A percentile compares a stretch with the other conserved stretches of the same genome.
These are phyloP conservation scores for Drosophila anceps DNA, from an alignment of 2,888 invertebrate genomes.

Conservation along the genomic window DNA sequence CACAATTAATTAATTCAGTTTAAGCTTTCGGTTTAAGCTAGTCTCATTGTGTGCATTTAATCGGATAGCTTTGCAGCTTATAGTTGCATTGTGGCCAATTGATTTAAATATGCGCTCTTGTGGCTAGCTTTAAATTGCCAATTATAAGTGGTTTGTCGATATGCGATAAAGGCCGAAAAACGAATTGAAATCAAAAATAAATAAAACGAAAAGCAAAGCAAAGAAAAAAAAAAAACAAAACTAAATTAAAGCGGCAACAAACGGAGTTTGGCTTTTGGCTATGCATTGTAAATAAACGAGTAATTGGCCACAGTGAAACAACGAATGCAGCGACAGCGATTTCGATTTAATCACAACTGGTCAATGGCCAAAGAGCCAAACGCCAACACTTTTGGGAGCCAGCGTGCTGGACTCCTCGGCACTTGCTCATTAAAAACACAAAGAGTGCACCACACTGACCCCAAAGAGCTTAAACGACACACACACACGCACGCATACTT, in stretches of 20 bases:
- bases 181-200: conserved; percentile 28
- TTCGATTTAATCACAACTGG: conserved; percentile 72
- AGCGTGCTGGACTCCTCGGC: conserved; percentile 23
- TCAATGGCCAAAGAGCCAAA: conserved; percentile 65
- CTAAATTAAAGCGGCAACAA: conserved; percentile 55
- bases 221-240: too few relatives aligned
- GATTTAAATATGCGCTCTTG: conserved; percentile 68
- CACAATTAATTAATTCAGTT: background rate
- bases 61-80: conserved; percentile 33
- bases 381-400: conserved; percentile 70
- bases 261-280: conserved; percentile 51
- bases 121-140: conserved; percentile 72
- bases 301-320: conserved; percentile 66
- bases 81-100: conserved; percentile 50
- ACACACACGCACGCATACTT: conserved; percentile 7
- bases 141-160: conserved; percentile 70
- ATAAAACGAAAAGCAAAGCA: conserved; percentile 32
- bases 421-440: conserved; percentile 75
- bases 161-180: conserved; percentile 53
- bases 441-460: conserved; percentile 74
- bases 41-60: conserved; percentile 36
- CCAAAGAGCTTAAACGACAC: conserved; percentile 67
- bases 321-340: conserved; percentile 32
- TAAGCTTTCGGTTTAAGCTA: conserved; percentile 8
- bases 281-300: conserved; percentile 71